phyloP scores from a whole-genome alignment of 2,888 invertebrate species.

The Parascotia fuliginaria region DNA sequence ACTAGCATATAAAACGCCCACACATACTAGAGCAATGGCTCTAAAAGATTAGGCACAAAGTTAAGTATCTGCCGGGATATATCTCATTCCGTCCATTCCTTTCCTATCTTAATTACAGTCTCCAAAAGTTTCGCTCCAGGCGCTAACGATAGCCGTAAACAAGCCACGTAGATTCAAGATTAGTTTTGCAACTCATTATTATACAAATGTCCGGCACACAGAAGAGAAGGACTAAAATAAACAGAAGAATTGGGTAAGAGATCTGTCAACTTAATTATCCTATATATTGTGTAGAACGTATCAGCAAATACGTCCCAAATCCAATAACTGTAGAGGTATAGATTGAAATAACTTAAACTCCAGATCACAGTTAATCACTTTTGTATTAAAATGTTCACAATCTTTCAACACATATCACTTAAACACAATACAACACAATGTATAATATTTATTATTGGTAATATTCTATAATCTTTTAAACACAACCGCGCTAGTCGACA shows the following conservation, averaged over 20 bases:
- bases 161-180: conserved; percentile 36
- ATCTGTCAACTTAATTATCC: no score
- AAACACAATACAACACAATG: no score
- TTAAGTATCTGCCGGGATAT: neutral
- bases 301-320: no score
- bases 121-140: conserved; percentile 29
- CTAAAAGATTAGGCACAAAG: conserved; percentile 15
- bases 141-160: conserved; percentile 36
- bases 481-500: no score
- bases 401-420: no score
- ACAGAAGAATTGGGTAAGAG: conserved; percentile 14
- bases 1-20: neutral
- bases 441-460: no score
- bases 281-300: no score
- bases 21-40: conserved; percentile 5
- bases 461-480: no score
- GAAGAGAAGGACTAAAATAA: conserved; percentile 11
- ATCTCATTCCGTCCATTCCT: conserved; percentile 9
- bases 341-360: no score
- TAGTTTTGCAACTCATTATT: conserved; percentile 35
- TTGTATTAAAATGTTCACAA: no score
- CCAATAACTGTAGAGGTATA: no score
- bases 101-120: conserved; percentile 34
- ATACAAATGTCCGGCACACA: conserved; percentile 28
- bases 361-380: no score